Conservation (phyloP, 2,113 vertebrate species). For the Rhizomys pruinosus region DNA sequence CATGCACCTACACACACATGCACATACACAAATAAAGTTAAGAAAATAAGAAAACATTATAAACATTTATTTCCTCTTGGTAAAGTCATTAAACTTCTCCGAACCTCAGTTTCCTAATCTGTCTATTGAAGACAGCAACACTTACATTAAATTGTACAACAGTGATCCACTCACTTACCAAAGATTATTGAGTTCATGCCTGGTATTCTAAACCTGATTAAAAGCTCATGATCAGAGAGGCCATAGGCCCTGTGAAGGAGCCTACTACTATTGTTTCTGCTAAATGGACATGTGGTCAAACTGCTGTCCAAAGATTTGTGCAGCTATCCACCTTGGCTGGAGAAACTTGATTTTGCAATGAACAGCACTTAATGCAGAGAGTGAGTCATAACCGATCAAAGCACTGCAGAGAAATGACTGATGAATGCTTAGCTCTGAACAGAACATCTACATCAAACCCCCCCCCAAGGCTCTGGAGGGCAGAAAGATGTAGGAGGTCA, state of each 20-base stretch:
- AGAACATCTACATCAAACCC: no score
- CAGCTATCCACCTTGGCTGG: neutral
- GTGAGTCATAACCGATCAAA: neutral
- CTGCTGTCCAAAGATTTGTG: neutral
- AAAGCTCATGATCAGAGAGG: neutral
- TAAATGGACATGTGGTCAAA: neutral
- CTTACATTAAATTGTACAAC: neutral
- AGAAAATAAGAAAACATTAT: neutral
- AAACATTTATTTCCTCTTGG: neutral
- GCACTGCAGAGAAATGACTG: neutral
- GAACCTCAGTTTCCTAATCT: neutral
- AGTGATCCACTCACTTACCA: neutral
- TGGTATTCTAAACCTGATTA: neutral
- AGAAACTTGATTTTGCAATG: neutral
- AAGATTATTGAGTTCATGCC: neutral
- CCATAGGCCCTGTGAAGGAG: neutral
- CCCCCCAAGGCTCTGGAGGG: no score
- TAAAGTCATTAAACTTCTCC: neutral
- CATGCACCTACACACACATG: neutral
- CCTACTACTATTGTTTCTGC: neutral
- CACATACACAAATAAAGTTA: neutral
- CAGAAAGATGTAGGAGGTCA: neutral
- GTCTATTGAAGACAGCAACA: neutral
- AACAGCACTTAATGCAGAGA: neutral
- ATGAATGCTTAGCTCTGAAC: neutral